Evolutionary conservation across 2,888 invertebrate genomes (phyloP).

Genomic region (Drosophila recens): DNA sequence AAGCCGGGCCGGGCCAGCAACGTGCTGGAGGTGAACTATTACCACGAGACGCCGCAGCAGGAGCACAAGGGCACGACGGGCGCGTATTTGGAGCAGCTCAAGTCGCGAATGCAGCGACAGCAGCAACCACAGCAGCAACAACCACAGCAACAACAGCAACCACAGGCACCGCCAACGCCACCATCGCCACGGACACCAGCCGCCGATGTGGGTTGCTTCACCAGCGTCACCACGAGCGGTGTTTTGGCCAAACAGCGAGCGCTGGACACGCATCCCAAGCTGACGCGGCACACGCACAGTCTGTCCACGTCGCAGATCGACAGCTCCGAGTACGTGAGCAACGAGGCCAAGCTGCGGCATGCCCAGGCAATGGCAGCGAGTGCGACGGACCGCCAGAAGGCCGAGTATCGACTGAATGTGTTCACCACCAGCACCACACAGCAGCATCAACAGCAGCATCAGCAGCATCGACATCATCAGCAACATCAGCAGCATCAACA

Average conservation of each 20-base stretch:
- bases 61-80: conserved; percentile 70
- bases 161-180: conserved; percentile 42
- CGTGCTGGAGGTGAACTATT: conserved; percentile 88
- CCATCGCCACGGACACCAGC: conserved; percentile 72
- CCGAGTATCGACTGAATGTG: conserved; percentile 84
- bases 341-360: conserved; percentile 81
- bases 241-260: conserved; percentile 87
- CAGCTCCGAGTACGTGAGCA: conserved; percentile 87
- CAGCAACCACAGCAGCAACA: conserved; percentile 84
- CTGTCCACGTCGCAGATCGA: conserved; percentile 90
- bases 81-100: conserved; percentile 88
- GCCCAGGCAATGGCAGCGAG: conserved; percentile 73
- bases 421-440: conserved; percentile 80
- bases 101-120: conserved; percentile 87
- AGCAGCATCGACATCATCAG: conserved; percentile 44
- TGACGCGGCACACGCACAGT: conserved; percentile 87
- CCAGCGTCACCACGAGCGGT: conserved; percentile 91
- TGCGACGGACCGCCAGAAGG: conserved; percentile 85
- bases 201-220: conserved; percentile 87
- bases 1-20: conserved; percentile 85
- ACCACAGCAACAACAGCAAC: conserved; percentile 86
- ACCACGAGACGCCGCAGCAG: conserved; percentile 86
- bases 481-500: conserved; percentile 46
- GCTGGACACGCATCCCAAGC: conserved; percentile 83
- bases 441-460: conserved; percentile 53